Evolutionary conservation across 2,113 vertebrate species (phyloP).

Genomic region (Gnathonemus longibarbis): DNA sequence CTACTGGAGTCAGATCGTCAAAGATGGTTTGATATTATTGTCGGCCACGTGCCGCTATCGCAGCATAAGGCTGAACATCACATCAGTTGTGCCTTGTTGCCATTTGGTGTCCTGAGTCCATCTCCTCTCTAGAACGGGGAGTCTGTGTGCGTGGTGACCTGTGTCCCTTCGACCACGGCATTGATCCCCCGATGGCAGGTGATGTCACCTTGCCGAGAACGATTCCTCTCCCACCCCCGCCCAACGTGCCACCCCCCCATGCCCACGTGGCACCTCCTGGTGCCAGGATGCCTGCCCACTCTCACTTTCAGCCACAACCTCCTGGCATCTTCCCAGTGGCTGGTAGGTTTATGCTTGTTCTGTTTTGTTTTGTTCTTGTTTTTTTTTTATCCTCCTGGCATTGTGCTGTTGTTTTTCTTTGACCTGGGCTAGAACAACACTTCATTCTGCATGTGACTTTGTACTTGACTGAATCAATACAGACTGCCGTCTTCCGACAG

Average conservation of each 20-base stretch:
- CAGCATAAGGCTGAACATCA: not conserved
- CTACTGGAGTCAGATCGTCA: not conserved
- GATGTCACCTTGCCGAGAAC: conserved; percentile 88
- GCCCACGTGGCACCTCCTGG: conserved; percentile 62
- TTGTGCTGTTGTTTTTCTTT: not conserved
- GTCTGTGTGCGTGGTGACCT: conserved; percentile 93
- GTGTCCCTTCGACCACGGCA: conserved; percentile 91
- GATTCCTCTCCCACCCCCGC: conserved; percentile 90
- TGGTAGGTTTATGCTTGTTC: conserved; percentile 56
- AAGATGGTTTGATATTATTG: not conserved
- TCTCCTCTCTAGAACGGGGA: conserved; percentile 73
- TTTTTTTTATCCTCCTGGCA: not conserved
- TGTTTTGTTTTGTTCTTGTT: too few species aligned
- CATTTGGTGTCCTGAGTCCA: not conserved
- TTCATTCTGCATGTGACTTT: not conserved
- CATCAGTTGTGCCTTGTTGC: not conserved
- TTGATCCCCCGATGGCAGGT: conserved; percentile 86
- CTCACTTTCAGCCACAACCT: conserved; percentile 74
- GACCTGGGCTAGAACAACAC: not conserved
- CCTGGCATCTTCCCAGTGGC: conserved; percentile 81
- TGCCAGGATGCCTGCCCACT: conserved; percentile 72
- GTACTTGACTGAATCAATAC: not conserved
- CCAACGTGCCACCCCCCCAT: conserved; percentile 68
- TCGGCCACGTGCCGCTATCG: not conserved
- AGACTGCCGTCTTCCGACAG: conserved; percentile 48